Percentiles rank a stretch among this genome's conserved stretches.
phyloP scores from a whole-genome alignment of 2,797 vertebrate species.

The Mionectes olivaceus region DNA sequence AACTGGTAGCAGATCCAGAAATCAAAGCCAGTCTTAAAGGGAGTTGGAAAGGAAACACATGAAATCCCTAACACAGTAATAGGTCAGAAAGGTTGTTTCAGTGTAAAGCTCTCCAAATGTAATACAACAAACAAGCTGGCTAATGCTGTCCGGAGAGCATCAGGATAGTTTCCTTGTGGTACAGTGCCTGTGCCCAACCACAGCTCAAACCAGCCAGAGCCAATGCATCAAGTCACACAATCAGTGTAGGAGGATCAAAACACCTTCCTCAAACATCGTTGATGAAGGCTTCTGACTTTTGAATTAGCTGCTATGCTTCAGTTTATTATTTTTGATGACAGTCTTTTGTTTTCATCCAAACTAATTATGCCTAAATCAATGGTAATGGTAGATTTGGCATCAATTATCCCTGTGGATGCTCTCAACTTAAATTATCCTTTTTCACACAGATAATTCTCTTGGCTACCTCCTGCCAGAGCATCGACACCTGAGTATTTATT shows the following conservation, averaged over 20 bases:
- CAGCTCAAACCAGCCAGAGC: neutral
- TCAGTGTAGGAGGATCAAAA: neutral
- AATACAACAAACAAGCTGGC: neutral
- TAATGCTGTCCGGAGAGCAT: neutral
- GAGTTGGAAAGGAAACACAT: neutral
- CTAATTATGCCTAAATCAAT: conserved; percentile 50
- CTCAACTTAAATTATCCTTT: conserved; percentile 14
- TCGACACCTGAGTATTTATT: neutral
- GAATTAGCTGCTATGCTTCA: conserved; percentile 3
- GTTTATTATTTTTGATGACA: conserved; percentile 33
- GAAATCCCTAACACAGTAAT: neutral
- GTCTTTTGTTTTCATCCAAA: conserved; percentile 46
- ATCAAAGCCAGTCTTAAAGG: neutral
- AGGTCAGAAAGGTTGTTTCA: neutral
- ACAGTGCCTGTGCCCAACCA: accelerated
- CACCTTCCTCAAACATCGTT: neutral
- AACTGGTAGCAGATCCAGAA: neutral
- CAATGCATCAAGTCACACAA: neutral
- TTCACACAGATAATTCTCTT: conserved; percentile 4
- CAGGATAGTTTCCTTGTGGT: neutral
- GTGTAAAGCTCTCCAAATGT: neutral
- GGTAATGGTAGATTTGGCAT: conserved; percentile 32
- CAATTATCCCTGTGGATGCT: conserved; percentile 8
- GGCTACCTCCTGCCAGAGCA: neutral
- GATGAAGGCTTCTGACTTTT: neutral